Base-by-base conservation (phyloP, 2,113 vertebrate species). In the Bettongia penicillata region DNA sequence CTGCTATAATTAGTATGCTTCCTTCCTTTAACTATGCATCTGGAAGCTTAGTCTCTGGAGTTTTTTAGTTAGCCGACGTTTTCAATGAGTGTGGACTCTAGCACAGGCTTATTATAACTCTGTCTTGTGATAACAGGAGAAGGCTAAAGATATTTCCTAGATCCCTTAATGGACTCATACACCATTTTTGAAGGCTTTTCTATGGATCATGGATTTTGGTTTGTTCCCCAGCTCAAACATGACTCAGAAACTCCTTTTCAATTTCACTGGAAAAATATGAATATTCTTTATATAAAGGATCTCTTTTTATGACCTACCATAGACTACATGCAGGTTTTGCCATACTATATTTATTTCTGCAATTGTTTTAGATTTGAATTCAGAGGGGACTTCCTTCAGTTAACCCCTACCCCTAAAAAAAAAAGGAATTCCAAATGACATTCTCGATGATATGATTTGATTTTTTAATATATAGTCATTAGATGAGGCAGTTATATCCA, bases 221-320 rank as follows among this genome's bases (percentile, higher is more conserved):
- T 93, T n/a, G 94, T 8, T 53, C 91, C 96, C 94, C 51, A 52
- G 37, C 19, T 84, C n/a, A 84, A 49, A 94, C 51, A 12, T 14
- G 84, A 53, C 77, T 96, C 68, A 84, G n/a, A 84, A 43, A 84
- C 96, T 53, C 51, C 53, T 95, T 96, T 93, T 52, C 93, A 95
- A 93, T 84, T 95, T 77, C 51, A 68, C 48, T 95, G 94, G 68
- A 77, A 77, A 95, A 61, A 89, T 11, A 90, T n/a, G 43, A 43
- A 93, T 26, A 43, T 48, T 61, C 19, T 53, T n/a, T 93, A 2
- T 37, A 25, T 53, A 9, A 22, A 23, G 11, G 43, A 84, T 93
- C 68, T 93, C 84, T 93, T 95, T 95, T 84, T 77, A 95, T 90
- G 51, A 94, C 52, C 91, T 37, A 95, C 61, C 11, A 48, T 6